Conservation (phyloP, 2,888 invertebrate genomes). For the Athripsodes cinereus region DNA sequence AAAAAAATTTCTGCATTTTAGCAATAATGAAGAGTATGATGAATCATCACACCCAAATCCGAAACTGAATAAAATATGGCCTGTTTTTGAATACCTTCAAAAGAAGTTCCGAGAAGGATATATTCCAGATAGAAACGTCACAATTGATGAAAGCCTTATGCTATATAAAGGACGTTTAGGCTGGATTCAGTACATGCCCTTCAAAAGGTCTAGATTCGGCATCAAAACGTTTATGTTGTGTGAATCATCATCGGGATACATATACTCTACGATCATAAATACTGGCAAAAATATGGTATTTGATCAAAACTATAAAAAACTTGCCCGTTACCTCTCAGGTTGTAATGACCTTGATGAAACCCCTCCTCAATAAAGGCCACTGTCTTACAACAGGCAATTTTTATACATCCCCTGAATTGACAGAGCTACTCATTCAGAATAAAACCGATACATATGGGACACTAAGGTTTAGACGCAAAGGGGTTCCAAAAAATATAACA, state of each 20-base stretch:
- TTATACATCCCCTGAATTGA: conserved; percentile 26
- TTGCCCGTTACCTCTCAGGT: conserved; percentile 28
- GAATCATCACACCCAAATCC: conserved; percentile 20
- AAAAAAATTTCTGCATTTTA: too few relatives aligned
- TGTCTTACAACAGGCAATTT: conserved; percentile 28
- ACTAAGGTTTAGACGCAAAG: conserved; percentile 22
- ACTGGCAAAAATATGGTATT: conserved; percentile 28
- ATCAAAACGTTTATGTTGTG: conserved; percentile 32
- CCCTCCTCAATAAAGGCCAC: conserved; percentile 28
- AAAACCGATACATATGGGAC: too few relatives aligned
- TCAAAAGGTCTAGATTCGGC: conserved; percentile 31
- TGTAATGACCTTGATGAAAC: conserved; percentile 27
- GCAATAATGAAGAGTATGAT: too few relatives aligned
- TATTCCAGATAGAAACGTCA: conserved; percentile 27
- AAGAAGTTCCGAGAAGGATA: conserved; percentile 23
- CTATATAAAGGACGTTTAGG: too few relatives aligned
- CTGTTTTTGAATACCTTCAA: conserved; percentile 22
- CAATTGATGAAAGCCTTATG: conserved; percentile 30
- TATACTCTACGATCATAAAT: conserved; percentile 30
- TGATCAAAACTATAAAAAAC: conserved; percentile 23
- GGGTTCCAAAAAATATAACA: conserved; percentile 20
- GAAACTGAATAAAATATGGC: conserved; percentile 27
- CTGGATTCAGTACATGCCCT: conserved; percentile 32
- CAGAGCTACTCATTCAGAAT: conserved; percentile 11
- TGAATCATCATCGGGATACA: conserved; percentile 31